phyloP scores from a whole-genome alignment of 2,888 invertebrate genomes.

The Zele albiditarsus region DNA sequence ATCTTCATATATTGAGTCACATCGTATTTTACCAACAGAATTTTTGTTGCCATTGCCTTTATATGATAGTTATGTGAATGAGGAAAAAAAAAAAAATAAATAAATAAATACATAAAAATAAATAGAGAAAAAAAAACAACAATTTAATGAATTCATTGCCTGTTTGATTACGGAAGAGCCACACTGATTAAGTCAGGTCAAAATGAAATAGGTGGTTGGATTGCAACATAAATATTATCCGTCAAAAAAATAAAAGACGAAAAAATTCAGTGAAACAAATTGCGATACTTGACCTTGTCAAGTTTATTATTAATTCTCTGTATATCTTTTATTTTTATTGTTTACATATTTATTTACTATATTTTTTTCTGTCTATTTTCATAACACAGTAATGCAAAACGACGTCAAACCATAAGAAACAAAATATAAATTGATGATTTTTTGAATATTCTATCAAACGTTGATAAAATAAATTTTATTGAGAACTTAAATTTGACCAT shows the following conservation, averaged over 20 bases:
- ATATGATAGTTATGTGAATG: not conserved
- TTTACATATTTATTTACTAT: not conserved
- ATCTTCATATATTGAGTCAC: not conserved
- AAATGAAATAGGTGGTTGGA: not conserved
- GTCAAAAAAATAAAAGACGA: not conserved
- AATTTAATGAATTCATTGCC: not conserved
- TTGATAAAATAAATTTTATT: not conserved
- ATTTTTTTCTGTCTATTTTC: not conserved
- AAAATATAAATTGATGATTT: too few relatives aligned
- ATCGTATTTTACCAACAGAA: not conserved
- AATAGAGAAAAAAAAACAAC: not conserved
- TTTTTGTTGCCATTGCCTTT: slow-evolving; percentile 3
- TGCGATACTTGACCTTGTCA: not conserved
- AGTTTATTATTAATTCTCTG: not conserved
- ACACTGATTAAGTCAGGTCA: not conserved
- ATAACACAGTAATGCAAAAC: not conserved
- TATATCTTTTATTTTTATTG: not conserved
- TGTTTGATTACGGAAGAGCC: not conserved
- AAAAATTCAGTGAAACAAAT: not conserved
- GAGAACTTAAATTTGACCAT: not conserved
- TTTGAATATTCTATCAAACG: too few relatives aligned
- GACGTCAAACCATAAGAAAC: too few relatives aligned
- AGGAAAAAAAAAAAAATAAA: not conserved
- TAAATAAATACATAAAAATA: not conserved
- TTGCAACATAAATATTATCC: not conserved